phyloP scores from a whole-genome alignment of 2,888 invertebrate species.

The Platypus cylindrus region DNA sequence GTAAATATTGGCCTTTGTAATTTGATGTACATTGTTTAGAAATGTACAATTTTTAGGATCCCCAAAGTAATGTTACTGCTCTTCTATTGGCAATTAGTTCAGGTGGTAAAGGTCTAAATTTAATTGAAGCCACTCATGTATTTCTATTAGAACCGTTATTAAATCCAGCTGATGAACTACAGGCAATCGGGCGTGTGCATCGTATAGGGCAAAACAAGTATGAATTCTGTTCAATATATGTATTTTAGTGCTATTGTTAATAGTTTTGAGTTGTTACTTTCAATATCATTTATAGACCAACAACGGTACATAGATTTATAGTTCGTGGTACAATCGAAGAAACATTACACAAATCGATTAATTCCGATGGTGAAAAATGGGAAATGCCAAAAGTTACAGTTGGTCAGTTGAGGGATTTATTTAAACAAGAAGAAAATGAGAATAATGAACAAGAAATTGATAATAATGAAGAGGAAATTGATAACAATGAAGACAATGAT shows the following conservation, averaged over 20 bases:
- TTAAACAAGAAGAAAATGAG: constrained; percentile 17
- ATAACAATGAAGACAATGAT: too few species aligned
- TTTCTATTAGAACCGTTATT: constrained; percentile 62
- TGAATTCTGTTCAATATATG: constrained; percentile 9
- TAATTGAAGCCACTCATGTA: constrained; percentile 67
- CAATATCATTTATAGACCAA: too few species aligned
- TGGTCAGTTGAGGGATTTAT: constrained; percentile 32
- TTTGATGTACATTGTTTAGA: not conserved
- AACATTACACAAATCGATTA: constrained; percentile 42
- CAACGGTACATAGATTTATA: constrained; percentile 58
- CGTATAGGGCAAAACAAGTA: constrained; percentile 66
- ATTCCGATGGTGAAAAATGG: constrained; percentile 34
- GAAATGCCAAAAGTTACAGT: constrained; percentile 35
- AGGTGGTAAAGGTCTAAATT: constrained; percentile 67
- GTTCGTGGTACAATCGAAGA: constrained; percentile 59
- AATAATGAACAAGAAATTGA: not conserved
- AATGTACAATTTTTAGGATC: constrained; percentile 25
- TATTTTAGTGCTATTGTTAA: too few species aligned
- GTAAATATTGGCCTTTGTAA: constrained; percentile 24
- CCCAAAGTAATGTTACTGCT: constrained; percentile 37
- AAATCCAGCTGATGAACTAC: constrained; percentile 58
- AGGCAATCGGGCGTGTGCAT: constrained; percentile 67
- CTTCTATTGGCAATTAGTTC: constrained; percentile 53
- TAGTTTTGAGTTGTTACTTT: too few species aligned
- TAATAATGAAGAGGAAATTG: too few species aligned